Evolutionary conservation across 1,140 invertebrate genomes (phyloP), one percentile per base, ranked within the genome.

Genomic region (Saxidomus purpurata): DNA sequence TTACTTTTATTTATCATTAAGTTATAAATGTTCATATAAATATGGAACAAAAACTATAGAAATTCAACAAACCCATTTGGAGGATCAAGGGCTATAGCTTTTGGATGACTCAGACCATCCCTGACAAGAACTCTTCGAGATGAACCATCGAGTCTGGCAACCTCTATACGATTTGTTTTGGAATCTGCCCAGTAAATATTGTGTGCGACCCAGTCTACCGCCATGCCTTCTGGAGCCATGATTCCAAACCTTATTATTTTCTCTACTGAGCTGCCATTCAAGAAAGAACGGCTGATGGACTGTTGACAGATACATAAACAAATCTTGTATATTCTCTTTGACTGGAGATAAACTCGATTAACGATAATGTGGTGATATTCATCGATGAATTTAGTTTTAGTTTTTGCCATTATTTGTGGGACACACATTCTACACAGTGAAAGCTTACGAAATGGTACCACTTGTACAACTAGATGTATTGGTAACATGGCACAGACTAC

Each of bases 151-250:
- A 99, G 96, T 94, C 98, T 98, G 0, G 98, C 98, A 38, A 99
- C 98, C 96, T 99, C 98, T 89, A 99, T 98, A 0, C 98, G 98
- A 83, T 98, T 97, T 92, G 98, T 98, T 8, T 97, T 97, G 0
- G 98, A 98, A 96, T 99, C 99, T 0, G 98, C 98, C 98, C 99
- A 99, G 95, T 99, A 99, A 69, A 99, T 97, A 92, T 98, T 99
- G 92, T 98, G 97, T 0, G 98, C 97, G 34, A 99, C 96, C 97
- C 98, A 99, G 96, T 99, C 99, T 17, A 99, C 97, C 11, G 98
- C 97, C 91, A 99, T 96, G n/a, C 99, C 99, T 96, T 99, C 99
- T 11, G 95, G 94, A 40, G 97, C 98, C 90, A 97, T 97, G 34
- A 99, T 95, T 59, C 98, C 98, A 82, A 98, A 97, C 95, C 98